phyloP scores from a whole-genome alignment of 2,113 vertebrate species.

The Oenanthe oenanthe region DNA sequence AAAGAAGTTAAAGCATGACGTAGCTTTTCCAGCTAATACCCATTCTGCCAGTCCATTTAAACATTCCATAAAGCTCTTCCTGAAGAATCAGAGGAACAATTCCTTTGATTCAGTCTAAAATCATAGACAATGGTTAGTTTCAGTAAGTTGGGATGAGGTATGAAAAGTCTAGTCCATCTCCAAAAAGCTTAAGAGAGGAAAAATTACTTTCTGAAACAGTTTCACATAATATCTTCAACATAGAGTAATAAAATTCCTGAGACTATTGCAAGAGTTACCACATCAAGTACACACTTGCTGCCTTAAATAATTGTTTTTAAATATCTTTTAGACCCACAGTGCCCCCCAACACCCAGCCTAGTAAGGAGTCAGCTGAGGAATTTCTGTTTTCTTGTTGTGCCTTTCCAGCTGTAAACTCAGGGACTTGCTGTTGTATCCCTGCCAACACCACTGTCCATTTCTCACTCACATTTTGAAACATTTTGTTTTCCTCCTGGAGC shows the following conservation, averaged over 20 bases:
- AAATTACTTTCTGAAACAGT: background rate
- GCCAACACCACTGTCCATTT: accelerated
- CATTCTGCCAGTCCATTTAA: background rate
- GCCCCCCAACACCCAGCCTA: background rate
- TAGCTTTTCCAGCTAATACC: background rate
- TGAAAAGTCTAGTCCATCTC: background rate
- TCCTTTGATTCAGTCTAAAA: background rate
- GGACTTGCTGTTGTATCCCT: background rate
- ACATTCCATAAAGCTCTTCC: background rate
- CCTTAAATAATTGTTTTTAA: background rate
- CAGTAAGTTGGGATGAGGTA: background rate
- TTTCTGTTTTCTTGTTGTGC: background rate
- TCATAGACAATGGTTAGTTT: background rate
- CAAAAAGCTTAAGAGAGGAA: background rate
- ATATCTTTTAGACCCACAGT: background rate
- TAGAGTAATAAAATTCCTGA: background rate
- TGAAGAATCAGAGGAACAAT: background rate
- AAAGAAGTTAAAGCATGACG: background rate
- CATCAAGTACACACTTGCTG: background rate
- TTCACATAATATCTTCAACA: background rate
- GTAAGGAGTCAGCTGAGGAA: background rate
- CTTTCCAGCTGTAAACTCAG: accelerated
- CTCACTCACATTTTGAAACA: conserved; percentile 91
- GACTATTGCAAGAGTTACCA: background rate
- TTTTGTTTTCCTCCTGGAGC: conserved; percentile 86